Base-by-base conservation (phyloP, 2,113 vertebrate genomes). In the Psittacula cyanocephala region DNA sequence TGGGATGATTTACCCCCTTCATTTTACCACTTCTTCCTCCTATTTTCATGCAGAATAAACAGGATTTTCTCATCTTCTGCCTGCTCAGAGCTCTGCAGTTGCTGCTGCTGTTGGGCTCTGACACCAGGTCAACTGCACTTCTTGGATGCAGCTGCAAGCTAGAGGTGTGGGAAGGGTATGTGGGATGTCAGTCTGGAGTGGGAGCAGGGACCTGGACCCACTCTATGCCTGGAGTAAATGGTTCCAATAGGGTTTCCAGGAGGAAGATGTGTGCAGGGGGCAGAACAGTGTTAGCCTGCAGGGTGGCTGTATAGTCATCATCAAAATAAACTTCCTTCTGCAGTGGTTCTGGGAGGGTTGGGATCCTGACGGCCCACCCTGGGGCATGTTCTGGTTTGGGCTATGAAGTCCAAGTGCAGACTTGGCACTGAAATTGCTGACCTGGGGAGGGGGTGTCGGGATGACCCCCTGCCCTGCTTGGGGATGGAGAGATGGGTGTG, bases 401-500 rank as follows among this genome's bases (percentile, higher is more conserved):
- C 43, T 15, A 4, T 3, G 2, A 20, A 55, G 53, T 55, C 53
- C 31, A 55, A 55, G 53, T 33, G 16, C 28, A 53, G 55, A 5
- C 39, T 53, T 63, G 65, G 27, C 15, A 27, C 18, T 78, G 43
- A 44, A 70, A 39, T 52, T 7, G 3, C 46, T 83, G 81, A 8
- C 35, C 7, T 28, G 62, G 41, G 41, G 10, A 78, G 23, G 31
- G 49, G 17, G 10, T 62, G 8, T 6, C 59, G 70, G n/a, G 44
- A 17, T 68, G 52, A 43, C 3, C 6, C 10, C 7, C 33, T 79
- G 46, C 13, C 46, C 23, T 6, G 13, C 25, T 25, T 53, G 44
- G 52, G 41, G 79, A 19, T 0, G 2, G 68, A 46, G n/a, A 72
- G 17, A 15, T 7, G 0, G 5, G 3, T 35, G 37, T 52, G 68